Evolutionary conservation across 2,888 invertebrate species (phyloP).

Genomic region (Marasmarcha lunaedactyla): DNA sequence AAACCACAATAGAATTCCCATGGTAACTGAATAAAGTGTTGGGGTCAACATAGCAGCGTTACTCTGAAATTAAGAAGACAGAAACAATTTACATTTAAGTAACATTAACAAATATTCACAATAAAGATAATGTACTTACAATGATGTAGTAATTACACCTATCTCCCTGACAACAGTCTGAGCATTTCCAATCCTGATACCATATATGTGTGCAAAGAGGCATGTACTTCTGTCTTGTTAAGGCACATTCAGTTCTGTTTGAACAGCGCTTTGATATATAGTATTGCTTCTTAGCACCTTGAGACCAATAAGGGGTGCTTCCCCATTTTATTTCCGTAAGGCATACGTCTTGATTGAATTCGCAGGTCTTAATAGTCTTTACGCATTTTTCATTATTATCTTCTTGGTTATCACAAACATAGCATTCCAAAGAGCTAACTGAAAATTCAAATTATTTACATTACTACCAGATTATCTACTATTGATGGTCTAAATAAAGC

Average conservation of each 20-base stretch:
- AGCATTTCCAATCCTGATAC: constrained; percentile 97
- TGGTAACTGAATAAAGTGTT: too few species aligned
- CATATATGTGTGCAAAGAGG: constrained; percentile 88
- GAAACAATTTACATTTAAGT: too few species aligned
- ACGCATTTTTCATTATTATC: constrained; percentile 93
- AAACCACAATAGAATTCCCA: too few species aligned
- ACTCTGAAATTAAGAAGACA: too few species aligned
- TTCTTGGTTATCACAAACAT: constrained; percentile 94
- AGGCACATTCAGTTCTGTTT: constrained; percentile 82
- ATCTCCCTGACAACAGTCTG: constrained; percentile 96
- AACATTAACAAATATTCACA: too few species aligned
- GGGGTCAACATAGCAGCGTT: too few species aligned
- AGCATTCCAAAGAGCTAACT: constrained; percentile 87
- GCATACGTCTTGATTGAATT: constrained; percentile 87
- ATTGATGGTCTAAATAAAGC: constrained; percentile 12
- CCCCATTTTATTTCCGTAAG: constrained; percentile 94
- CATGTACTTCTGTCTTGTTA: constrained; percentile 77
- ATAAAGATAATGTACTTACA: too few species aligned
- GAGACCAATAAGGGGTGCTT: constrained; percentile 95
- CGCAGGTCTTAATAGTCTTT: constrained; percentile 91
- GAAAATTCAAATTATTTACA: too few species aligned
- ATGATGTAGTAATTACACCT: constrained; percentile 95
- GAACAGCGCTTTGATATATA: constrained; percentile 94
- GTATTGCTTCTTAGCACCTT: constrained; percentile 92
- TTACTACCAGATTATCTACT: too few species aligned